Evolutionary conservation across 1,140 invertebrate genomes (phyloP), one percentile per base, ranked within the genome.

Genomic region (Cherax quadricarinatus): DNA sequence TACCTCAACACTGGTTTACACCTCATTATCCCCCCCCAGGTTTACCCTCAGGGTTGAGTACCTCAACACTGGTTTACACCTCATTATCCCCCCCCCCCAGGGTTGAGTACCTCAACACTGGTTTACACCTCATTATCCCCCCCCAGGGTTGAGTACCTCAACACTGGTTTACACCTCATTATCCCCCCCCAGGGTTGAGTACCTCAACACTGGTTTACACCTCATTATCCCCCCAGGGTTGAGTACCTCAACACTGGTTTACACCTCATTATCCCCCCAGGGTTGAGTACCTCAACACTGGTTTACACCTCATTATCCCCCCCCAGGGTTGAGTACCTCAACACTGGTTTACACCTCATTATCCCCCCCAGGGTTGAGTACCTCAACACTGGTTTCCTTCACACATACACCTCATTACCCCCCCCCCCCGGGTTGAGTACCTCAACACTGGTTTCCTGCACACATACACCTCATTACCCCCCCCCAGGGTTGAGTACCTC

Each of bases 131-230:
- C 12, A 21, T 41, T 14, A 49, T 21, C 80, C 30, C 30, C 30
- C 95, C 97, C 98, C 94, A 96, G 97, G 95, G 98, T 98, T 98
- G 95, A 97, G 96, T 94, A 75, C 70, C 66, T 70, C 14, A 18
- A 60, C 57, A 41, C 30, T 41, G 30, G 30, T 41, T 41, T 60
- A 60, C 57, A 10, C 21, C 14, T 48, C 98, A n/a, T n/a, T n/a
- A n/a, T n/a, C n/a, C n/a, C n/a, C n/a, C n/a, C n/a, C n/a, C 94
- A 96, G 97, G 95, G 98, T 98, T 98, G 95, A 97, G 96, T 94
- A 75, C 70, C 14, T 70, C 1, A 18, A 60, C 57, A 1, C 2
- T 41, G 2, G 30, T 41, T 41, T 41, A 60, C 57, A 10, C 21
- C 14, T 48, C 12, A 21, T 3, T 1, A 49, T 21, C 80, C 0